phyloP scores from a whole-genome alignment of 2,113 vertebrate species.

The Zapus hudsonius region DNA sequence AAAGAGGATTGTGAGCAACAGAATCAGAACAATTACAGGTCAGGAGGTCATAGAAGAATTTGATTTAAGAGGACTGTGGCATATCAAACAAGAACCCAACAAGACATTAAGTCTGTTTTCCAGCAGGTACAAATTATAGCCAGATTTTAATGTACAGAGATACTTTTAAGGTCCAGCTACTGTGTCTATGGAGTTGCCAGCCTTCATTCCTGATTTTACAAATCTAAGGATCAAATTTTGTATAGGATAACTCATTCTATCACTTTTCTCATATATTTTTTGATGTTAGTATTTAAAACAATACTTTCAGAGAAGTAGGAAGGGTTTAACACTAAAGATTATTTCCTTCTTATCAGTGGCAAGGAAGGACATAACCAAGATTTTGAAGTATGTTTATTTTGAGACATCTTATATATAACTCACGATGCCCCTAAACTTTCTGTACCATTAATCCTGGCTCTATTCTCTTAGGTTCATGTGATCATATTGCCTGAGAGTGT shows the following conservation, averaged over 20 bases:
- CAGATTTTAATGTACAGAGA: background rate
- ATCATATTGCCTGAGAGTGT: background rate
- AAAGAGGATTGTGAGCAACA: background rate
- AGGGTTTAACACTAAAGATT: background rate
- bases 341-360: background rate
- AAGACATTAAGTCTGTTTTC: background rate
- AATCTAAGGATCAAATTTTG: background rate
- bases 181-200: background rate
- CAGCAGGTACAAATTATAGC: background rate
- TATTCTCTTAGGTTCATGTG: background rate
- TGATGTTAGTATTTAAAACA: background rate
- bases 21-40: background rate
- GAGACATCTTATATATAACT: background rate
- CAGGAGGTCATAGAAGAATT: background rate
- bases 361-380: background rate
- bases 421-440: background rate
- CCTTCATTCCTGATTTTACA: background rate
- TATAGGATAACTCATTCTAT: background rate
- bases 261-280: background rate
- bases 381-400: background rate
- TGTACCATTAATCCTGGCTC: background rate
- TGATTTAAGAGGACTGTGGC: background rate
- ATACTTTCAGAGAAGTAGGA: background rate
- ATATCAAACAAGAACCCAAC: background rate
- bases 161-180: background rate